Conservation (phyloP, 2,113 vertebrate species). For the Hymenochirus boettgeri region DNA sequence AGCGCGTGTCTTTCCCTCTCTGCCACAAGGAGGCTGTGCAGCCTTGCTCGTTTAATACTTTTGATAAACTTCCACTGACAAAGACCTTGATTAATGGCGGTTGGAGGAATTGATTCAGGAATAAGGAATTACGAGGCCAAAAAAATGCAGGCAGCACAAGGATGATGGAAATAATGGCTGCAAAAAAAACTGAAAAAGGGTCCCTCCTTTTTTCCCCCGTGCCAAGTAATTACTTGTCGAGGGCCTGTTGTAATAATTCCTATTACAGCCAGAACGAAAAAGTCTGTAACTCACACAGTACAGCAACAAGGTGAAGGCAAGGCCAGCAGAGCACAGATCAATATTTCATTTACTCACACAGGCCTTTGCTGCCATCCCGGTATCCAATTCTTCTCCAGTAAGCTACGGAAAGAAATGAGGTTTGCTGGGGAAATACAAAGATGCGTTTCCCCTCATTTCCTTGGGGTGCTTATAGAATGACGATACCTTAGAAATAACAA, state of each 20-base stretch:
- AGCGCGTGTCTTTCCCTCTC: slow-evolving; percentile 23
- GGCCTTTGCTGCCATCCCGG: slow-evolving; percentile 84
- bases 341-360: slow-evolving; percentile 99
- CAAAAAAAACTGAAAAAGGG: slow-evolving; percentile 59
- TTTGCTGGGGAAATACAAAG: slow-evolving; percentile 76
- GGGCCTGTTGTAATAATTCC: slow-evolving; percentile 99
- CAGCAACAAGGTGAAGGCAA: slow-evolving; percentile 99
- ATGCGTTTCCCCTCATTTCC: slow-evolving; percentile 80
- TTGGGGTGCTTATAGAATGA: slow-evolving; percentile 71
- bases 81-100: slow-evolving; percentile 87
- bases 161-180: slow-evolving; percentile 88
- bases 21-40: slow-evolving; percentile 57
- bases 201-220: slow-evolving; percentile 79
- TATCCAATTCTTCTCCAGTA: slow-evolving; percentile 91
- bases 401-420: slow-evolving; percentile 83
- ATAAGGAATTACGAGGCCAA: slow-evolving; percentile 81
- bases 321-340: slow-evolving; percentile 93
- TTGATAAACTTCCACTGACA: slow-evolving; percentile 91
- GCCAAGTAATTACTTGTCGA: slow-evolving; percentile 97
- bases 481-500: slow-evolving; percentile 66
- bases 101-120: slow-evolving; percentile 93
- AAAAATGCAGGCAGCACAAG: slow-evolving; percentile 65
- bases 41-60: slow-evolving; percentile 73
- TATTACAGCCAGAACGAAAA: slow-evolving; percentile 98
- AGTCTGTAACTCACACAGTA: slow-evolving; percentile 96